Percentiles rank a stretch among this genome's conserved stretches.
Conservation (phyloP, 2,113 vertebrate species). For the Neodon shergylaensis region DNA sequence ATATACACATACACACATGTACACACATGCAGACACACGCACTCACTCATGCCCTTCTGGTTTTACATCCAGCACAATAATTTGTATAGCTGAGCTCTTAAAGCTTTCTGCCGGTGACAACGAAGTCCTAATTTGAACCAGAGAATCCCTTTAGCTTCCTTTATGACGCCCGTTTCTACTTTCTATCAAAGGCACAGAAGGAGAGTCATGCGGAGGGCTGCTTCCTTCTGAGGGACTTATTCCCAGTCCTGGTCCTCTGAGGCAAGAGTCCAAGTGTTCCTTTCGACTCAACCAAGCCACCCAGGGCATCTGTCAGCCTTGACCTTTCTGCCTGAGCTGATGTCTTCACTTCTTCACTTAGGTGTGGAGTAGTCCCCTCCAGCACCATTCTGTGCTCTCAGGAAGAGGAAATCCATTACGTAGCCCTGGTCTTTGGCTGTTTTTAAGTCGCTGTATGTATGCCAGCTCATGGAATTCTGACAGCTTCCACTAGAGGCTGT, state of each 20-base stretch:
- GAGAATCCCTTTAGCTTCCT: neutral
- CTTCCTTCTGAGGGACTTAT: neutral
- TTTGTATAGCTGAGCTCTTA: neutral
- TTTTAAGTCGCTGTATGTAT: neutral
- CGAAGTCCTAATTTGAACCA: neutral
- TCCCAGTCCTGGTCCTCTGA: neutral
- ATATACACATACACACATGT: neutral
- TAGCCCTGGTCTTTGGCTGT: neutral
- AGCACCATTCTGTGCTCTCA: neutral
- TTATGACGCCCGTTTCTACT: neutral
- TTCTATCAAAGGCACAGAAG: neutral
- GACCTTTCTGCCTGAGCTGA: neutral
- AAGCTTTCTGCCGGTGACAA: slow-evolving; percentile 1
- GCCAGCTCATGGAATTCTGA: neutral
- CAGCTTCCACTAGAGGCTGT: neutral
- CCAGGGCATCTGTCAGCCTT: neutral
- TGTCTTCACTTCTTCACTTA: neutral
- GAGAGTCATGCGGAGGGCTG: neutral
- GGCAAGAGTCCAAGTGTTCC: neutral
- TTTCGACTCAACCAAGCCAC: neutral
- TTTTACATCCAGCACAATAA: neutral
- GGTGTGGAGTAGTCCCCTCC: neutral
- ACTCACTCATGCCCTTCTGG: neutral
- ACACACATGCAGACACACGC: neutral
- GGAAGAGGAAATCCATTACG: neutral